phyloP scores from a whole-genome alignment of 2,888 invertebrate genomes.

The Globia sparganii region DNA sequence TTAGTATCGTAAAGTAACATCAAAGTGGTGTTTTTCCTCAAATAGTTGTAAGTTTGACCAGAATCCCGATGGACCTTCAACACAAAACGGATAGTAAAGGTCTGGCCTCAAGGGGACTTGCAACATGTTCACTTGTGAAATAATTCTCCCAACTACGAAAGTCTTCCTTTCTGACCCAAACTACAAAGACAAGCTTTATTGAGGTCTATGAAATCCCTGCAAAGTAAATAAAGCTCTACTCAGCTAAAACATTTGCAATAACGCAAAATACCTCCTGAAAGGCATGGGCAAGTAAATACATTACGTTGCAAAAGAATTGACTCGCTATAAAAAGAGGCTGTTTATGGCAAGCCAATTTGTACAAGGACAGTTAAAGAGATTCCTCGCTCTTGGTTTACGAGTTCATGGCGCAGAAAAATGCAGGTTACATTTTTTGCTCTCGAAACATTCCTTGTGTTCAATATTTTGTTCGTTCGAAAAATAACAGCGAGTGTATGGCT shows the following conservation, averaged over 20 bases:
- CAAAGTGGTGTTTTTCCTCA: background rate
- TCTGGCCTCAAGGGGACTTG: slow-evolving; percentile 37
- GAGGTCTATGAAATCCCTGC: slow-evolving; percentile 17
- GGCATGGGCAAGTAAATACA: slow-evolving; percentile 30
- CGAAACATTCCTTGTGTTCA: slow-evolving; percentile 21
- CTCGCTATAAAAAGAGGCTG: slow-evolving; percentile 37
- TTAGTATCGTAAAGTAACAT: background rate
- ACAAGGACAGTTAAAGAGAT: slow-evolving; percentile 49
- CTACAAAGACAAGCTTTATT: slow-evolving; percentile 43
- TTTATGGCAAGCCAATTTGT: slow-evolving; percentile 53
- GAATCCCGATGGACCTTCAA: slow-evolving; percentile 36
- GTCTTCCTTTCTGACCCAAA: slow-evolving; percentile 42
- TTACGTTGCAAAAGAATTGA: slow-evolving; percentile 41
- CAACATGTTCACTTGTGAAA: slow-evolving; percentile 49
- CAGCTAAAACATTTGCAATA: slow-evolving; percentile 10
- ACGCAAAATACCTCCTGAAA: slow-evolving; percentile 7
- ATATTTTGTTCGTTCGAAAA: slow-evolving; percentile 35
- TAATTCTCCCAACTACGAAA: slow-evolving; percentile 37
- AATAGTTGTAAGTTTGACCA: slow-evolving; percentile 27
- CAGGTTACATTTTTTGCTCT: slow-evolving; percentile 37
- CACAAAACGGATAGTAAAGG: slow-evolving; percentile 59
- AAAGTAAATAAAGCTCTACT: slow-evolving; percentile 32
- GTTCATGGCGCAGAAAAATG: slow-evolving; percentile 27
- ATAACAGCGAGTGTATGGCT: slow-evolving; percentile 6
- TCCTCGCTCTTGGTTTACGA: slow-evolving; percentile 42